Percentiles rank a stretch among this genome's conserved stretches.
Conservation (phyloP, 2,797 vertebrate genomes). For the Coreius guichenoti region DNA sequence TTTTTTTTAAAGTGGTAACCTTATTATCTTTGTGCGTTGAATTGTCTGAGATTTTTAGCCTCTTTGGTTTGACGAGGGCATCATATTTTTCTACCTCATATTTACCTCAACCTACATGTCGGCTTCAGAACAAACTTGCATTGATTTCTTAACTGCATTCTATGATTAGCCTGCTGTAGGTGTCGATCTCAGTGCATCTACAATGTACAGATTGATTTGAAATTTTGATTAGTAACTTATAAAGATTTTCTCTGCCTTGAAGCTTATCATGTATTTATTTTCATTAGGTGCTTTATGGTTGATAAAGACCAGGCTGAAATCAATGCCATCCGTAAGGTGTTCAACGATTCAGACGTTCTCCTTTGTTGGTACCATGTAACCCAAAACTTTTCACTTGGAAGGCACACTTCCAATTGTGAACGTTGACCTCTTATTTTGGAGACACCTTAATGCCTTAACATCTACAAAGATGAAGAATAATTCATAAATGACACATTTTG, state of each 20-base stretch:
- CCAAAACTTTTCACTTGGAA: neutral
- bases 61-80: too few species aligned
- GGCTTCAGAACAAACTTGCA: neutral
- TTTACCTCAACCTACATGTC: too few species aligned
- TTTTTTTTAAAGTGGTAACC: too few species aligned
- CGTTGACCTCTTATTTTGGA: neutral
- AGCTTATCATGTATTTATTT: neutral
- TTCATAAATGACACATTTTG: neutral
- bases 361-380: constrained; percentile 21
- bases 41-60: too few species aligned
- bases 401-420: neutral
- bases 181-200: neutral
- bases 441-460: neutral
- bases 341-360: neutral
- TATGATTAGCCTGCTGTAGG: neutral
- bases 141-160: neutral
- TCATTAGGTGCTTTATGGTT: constrained; percentile 12
- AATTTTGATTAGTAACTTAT: too few species aligned
- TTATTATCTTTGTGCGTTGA: too few species aligned
- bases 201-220: neutral
- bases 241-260: too few species aligned
- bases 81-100: too few species aligned
- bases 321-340: neutral
- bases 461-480: neutral
- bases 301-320: constrained; percentile 1